Evolutionary conservation across 2,888 invertebrate species (phyloP), one percentile per base, ranked within the genome.

Genomic region (Melinaea menophilus): DNA sequence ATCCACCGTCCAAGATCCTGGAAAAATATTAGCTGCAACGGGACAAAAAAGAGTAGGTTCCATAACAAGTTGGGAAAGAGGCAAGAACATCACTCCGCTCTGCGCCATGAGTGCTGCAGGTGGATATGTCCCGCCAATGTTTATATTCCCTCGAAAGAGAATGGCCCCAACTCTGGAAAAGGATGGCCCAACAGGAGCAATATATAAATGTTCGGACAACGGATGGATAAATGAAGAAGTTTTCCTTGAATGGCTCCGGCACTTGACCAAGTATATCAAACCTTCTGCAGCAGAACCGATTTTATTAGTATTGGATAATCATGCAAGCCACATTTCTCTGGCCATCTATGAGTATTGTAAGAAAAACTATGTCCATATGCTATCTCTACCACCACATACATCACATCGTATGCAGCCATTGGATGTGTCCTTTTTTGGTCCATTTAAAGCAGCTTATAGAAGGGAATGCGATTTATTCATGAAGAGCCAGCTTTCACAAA

Each of bases 271-370:
- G 4, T 31, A 57, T 35, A 34, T 74, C 22, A 75, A 75, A 60
- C 72, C 74, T 5, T 63, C 69, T 58, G 54, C 61, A 57, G 67
- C 71, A 33, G 61, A 69, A 58, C 67, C 70, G 9, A 68, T 78
- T 31, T 63, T 79, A 4, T 63, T 80, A 51, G 71, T 79, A 56
- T 56, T 78, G 48, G 78, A 80, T 58, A 78, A 77, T 61, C 76
- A 79, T 62, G 64, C 62, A 22, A 22, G 74, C 60, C 75, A 78
- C 67, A 73, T 71, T 66, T 70, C 71, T 68, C 61, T 73, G 54
- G 51, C 31, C 13, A 58, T 65, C 54, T 72, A 69, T 59, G 68
- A 74, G 22, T 71, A 63, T 64, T 74, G 74, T 60, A 71, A 70
- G 58, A 3, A 47, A 54, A 70, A 73, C 55, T 22, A 70, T 64